Conservation (phyloP, 2,797 vertebrate species). For the Hypotaenidia okinawae region DNA sequence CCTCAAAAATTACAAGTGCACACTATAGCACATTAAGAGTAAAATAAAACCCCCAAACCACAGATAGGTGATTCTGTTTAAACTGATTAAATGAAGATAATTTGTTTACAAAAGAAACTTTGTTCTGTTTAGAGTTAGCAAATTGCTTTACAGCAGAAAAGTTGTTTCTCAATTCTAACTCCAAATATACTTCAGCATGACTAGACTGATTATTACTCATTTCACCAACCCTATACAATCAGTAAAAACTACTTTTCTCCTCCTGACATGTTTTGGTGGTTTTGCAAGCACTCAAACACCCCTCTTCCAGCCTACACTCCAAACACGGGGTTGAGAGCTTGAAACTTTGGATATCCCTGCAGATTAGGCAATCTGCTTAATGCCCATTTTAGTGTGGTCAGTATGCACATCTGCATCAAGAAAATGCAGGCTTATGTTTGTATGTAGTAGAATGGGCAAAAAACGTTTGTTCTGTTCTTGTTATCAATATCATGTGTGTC, state of each 20-base stretch:
- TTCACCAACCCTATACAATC: not conserved
- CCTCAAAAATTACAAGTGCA: conserved; percentile 8
- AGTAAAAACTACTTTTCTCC: not conserved
- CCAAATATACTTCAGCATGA: not conserved
- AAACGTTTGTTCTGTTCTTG: not conserved
- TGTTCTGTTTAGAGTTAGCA: not conserved
- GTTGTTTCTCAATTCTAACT: not conserved
- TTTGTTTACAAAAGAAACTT: not conserved
- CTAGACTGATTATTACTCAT: not conserved
- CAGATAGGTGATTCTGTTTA: conserved; percentile 12
- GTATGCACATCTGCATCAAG: not conserved
- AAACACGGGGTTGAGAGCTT: not conserved
- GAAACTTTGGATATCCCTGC: not conserved
- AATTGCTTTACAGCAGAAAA: not conserved
- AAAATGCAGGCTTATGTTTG: not conserved
- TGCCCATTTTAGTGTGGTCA: not conserved
- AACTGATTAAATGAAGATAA: not conserved
- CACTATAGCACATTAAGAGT: not conserved
- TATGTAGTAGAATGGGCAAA: not conserved
- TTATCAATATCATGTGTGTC: not conserved
- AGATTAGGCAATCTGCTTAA: not conserved
- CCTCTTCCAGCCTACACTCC: not conserved
- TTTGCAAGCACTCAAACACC: not conserved
- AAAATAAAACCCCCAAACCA: not conserved
- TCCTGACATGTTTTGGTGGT: not conserved